Base-by-base conservation (phyloP, 2,888 invertebrate genomes). In the Mycalesis mineus region DNA sequence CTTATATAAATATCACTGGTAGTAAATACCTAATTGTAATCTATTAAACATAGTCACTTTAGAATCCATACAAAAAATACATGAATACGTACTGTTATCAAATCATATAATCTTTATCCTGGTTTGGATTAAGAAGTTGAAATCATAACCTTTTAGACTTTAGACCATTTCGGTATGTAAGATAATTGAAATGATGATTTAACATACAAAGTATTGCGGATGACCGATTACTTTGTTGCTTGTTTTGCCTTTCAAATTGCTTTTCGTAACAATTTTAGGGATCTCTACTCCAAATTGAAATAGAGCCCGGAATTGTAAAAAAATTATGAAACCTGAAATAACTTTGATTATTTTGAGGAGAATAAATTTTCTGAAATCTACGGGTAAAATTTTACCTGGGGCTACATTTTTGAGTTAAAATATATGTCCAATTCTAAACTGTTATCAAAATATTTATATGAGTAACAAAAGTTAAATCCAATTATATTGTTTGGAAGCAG, bases 41-140 rank as follows among this genome's bases (percentile, higher is more conserved):
- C 22, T 22, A 22, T 22, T 22, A 22, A 22, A 5, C 37, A 14
- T 9, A 11, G 11, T 41, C 28, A n/a, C 42, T 28, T 44, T 28
- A 6, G n/a, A 7, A 28, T 28, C 28, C 28, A 7, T 28, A 44
- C 28, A 13, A 28, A 28, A 28, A 44, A 28, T 44, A 44, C 13
- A 28, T 17, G 17, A 41, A 41, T 15, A 41, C 9, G 11, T 11
- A 11, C 11, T 28, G 13, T 28, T 44, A 44, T 44, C 42, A 44
- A n/a, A 28, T 44, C n/a, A 17, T 22, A 13, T 37, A 17, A 49
- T 49, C 49, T 49, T 49, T 22, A 49, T 49, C 49, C 49, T 49
- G 36, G 22, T 22, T 7, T 8, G 36, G 11, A 11, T 36, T 37
- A 49, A 13, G 22, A 31, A 22, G n/a, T 22, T 37, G 13, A 36